A percentile compares a stretch with the other conserved stretches of the same genome.
Conservation (phyloP, 1,140 invertebrate species). For the Drosophila parvula region DNA sequence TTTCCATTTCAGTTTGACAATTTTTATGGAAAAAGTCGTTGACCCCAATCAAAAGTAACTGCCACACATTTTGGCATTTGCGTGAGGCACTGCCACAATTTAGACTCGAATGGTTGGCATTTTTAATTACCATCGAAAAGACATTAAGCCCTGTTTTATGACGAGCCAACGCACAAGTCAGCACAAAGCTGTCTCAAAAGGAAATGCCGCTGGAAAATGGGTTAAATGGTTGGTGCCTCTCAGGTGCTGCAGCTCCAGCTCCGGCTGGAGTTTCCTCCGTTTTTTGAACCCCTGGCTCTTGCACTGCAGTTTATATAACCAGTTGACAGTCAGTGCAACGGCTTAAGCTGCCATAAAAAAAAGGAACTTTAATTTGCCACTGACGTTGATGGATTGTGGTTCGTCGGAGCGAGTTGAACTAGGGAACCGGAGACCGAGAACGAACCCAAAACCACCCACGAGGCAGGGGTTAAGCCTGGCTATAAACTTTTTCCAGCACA, state of each 20-base stretch:
- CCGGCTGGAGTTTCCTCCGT: slow-evolving; percentile 25
- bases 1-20: neutral
- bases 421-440: slow-evolving; percentile 1
- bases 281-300: neutral
- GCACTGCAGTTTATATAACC: slow-evolving; percentile 30
- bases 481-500: slow-evolving; percentile 46
- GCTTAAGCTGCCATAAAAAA: slow-evolving; percentile 42
- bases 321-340: slow-evolving; percentile 43
- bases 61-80: slow-evolving; percentile 3
- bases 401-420: slow-evolving; percentile 20
- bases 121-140: slow-evolving; percentile 72
- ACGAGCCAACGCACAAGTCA: slow-evolving; percentile 33
- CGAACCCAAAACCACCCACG: slow-evolving; percentile 22
- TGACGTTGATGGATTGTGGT: slow-evolving; percentile 61
- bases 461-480: slow-evolving; percentile 37
- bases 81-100: slow-evolving; percentile 9
- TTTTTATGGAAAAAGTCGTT: slow-evolving; percentile 17
- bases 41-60: slow-evolving; percentile 31
- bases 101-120: slow-evolving; percentile 18
- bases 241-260: slow-evolving; percentile 36
- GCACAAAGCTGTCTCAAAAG: slow-evolving; percentile 18
- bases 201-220: slow-evolving; percentile 59
- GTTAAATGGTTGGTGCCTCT: slow-evolving; percentile 57
- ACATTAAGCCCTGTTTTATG: slow-evolving; percentile 53
- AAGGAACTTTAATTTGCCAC: slow-evolving; percentile 45